Percentiles rank a stretch among this genome's conserved stretches.
phyloP scores from a whole-genome alignment of 1,140 invertebrate species.

The Ectropis grisescens region DNA sequence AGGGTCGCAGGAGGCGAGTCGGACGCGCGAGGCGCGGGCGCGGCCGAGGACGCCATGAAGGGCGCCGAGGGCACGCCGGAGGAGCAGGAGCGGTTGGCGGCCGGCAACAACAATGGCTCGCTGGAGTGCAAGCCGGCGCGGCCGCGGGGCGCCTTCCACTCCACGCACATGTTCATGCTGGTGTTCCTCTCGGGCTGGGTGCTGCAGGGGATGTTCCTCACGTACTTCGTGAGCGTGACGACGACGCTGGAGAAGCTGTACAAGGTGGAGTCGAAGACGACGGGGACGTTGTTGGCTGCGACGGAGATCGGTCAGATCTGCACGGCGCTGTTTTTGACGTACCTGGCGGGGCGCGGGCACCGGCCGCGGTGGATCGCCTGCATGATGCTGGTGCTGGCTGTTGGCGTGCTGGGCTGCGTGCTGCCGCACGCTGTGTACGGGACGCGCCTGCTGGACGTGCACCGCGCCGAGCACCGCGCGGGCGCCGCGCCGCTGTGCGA shows the following conservation, averaged over 20 bases:
- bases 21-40: slow-evolving; percentile 38
- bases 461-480: slow-evolving; percentile 70
- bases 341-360: slow-evolving; percentile 94
- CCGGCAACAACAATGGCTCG: slow-evolving; percentile 62
- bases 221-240: slow-evolving; percentile 96
- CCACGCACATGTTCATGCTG: slow-evolving; percentile 90
- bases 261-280: slow-evolving; percentile 95
- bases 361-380: slow-evolving; percentile 96
- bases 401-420: slow-evolving; percentile 89
- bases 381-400: slow-evolving; percentile 91
- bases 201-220: slow-evolving; percentile 94
- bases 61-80: slow-evolving; percentile 59
- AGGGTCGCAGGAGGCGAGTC: slow-evolving; percentile 42
- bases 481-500: slow-evolving; percentile 49
- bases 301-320: slow-evolving; percentile 96
- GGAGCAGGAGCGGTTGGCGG: slow-evolving; percentile 57
- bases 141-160: slow-evolving; percentile 75
- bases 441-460: slow-evolving; percentile 77
- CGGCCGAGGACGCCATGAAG: slow-evolving; percentile 54
- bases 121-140: slow-evolving; percentile 45
- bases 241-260: slow-evolving; percentile 98
- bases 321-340: slow-evolving; percentile 89
- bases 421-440: slow-evolving; percentile 87
- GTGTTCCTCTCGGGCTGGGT: slow-evolving; percentile 92
- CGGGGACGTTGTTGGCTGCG: slow-evolving; percentile 92